These are phyloP conservation scores for Paraplagusia blochii DNA, from an alignment of 2,113 vertebrate genomes.

Conservation along the genomic window DNA sequence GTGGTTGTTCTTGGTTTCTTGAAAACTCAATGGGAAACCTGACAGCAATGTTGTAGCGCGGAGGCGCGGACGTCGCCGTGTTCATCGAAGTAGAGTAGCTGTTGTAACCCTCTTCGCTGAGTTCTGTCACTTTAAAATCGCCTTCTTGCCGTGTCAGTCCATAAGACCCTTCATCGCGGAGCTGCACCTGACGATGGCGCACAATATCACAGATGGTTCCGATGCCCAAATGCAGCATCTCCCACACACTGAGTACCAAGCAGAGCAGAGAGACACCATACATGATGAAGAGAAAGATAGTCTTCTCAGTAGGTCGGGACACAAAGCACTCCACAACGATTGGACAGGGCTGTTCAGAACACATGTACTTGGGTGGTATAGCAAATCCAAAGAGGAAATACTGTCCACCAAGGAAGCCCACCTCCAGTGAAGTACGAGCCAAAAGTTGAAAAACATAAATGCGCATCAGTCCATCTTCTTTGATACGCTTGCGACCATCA, in stretches of 20 bases:
- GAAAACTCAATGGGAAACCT: conserved; percentile 67
- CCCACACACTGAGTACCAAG: conserved; percentile 86
- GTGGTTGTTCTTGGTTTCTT: conserved; percentile 62
- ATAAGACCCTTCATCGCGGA: conserved; percentile 69
- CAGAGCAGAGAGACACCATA: conserved; percentile 90
- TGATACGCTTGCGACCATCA: conserved; percentile 85
- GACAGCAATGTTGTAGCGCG: conserved; percentile 85
- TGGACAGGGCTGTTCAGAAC: conserved; percentile 83
- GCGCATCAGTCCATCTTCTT: conserved; percentile 87
- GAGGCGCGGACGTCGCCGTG: conserved; percentile 83
- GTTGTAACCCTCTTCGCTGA: conserved; percentile 68
- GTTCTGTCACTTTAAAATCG: conserved; percentile 10
- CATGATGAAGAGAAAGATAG: conserved; percentile 94
- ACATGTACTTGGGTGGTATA: conserved; percentile 81
- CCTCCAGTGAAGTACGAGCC: conserved; percentile 82
- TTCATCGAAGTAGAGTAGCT: conserved; percentile 87
- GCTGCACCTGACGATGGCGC: conserved; percentile 69
- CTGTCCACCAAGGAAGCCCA: conserved; percentile 87
- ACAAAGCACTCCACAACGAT: conserved; percentile 92
- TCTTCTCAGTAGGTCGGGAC: conserved; percentile 92
- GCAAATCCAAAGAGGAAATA: conserved; percentile 89
- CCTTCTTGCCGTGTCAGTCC: conserved; percentile 23
- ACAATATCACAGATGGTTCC: conserved; percentile 86
- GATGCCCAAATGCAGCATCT: conserved; percentile 91
- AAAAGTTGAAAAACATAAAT: conserved; percentile 91